Evolutionary conservation across 2,113 vertebrate genomes (phyloP), one percentile per base, ranked within the genome.

Genomic region (Dromaius novaehollandiae): DNA sequence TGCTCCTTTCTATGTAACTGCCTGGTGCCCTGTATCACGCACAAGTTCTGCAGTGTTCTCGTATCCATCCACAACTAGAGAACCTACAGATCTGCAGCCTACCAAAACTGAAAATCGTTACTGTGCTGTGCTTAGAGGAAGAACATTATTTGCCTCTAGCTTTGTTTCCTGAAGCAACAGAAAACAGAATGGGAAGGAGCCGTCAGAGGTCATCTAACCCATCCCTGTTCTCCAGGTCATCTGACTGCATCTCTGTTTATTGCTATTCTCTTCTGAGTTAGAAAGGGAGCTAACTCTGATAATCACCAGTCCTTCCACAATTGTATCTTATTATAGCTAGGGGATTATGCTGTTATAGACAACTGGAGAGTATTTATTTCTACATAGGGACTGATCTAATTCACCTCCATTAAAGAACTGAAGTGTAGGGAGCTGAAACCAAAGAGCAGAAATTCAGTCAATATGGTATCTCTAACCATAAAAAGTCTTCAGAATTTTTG

Each of bases 391-490:
- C 38, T 82, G 74, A 75, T 79, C 86, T 85, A 69, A 90, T 90
- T 90, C 83, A 76, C 81, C n/a, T 79, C 84, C 69, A 69, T 66
- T 91, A 92, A 85, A 85, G 66, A 95, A 82, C 74, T n/a, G 32
- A 89, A 91, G 58, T 70, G 24, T 66, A 71, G 69, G 80, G 79
- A 96, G 42, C 68, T 65, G 60, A 88, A 95, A 91, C 30, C 51
- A 77, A 63, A 55, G 50, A 89, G 48, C 66, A 89, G 44, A 89
- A 95, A 85, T 93, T 42, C 61, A 92, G 53, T 48, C 84, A 82
- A 22, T 58, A 82, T 10, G 50, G 63, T 24, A 82, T 46, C 40
- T 85, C 26, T 63, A 80, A 79, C 26, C 26, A 89, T 66, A 64
- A 86, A 81, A 84, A 66, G 7, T 38, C 44, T 74, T 58, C 58